phyloP scores from a whole-genome alignment of 2,113 vertebrate species.

The Lycocorax pyrrhopterus region DNA sequence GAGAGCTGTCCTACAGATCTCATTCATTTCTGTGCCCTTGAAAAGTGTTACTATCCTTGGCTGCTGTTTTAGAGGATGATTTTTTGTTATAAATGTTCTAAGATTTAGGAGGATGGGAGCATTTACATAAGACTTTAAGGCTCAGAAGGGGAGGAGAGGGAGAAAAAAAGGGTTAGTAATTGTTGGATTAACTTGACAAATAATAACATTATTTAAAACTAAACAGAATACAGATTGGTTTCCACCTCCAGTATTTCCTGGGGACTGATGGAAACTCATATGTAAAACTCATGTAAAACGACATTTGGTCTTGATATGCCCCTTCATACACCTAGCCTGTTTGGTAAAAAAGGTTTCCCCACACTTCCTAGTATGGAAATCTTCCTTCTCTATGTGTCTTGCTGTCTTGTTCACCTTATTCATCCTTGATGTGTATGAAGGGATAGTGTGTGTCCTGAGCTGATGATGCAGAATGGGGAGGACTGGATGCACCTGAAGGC shows the following conservation, averaged over 20 bases:
- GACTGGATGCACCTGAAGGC: neutral
- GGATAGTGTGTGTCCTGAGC: neutral
- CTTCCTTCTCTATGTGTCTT: neutral
- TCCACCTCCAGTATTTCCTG: neutral
- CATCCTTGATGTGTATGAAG: neutral
- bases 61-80: neutral
- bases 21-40: neutral
- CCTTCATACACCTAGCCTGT: neutral
- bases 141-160: rapidly evolving
- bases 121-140: neutral
- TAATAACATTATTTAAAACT: neutral
- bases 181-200: neutral
- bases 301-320: neutral
- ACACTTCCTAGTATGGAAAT: neutral
- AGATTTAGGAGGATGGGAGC: neutral
- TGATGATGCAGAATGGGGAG: neutral
- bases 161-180: neutral
- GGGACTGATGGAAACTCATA: neutral
- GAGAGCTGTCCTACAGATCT: neutral
- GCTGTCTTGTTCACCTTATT: neutral
- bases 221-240: neutral
- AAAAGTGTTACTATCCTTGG: neutral
- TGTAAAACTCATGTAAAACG: neutral
- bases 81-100: neutral
- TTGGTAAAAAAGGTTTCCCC: neutral